A percentile compares a stretch with the other conserved stretches of the same genome.
These are phyloP conservation scores for Sinotaia quadrata DNA, from an alignment of 2,888 invertebrate genomes.

Conservation along the genomic window DNA sequence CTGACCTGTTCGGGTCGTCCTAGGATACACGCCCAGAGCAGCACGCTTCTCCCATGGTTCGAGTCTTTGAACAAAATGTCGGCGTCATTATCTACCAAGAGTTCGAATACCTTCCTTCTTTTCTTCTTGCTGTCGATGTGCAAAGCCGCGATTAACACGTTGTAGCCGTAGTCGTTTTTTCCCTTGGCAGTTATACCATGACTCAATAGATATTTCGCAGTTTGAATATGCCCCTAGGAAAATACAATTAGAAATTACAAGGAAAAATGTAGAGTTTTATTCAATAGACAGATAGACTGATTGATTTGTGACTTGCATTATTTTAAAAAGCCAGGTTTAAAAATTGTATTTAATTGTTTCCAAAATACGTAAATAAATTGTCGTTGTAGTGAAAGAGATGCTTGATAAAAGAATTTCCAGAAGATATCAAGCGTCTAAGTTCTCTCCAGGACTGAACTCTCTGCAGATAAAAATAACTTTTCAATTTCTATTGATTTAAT, in stretches of 20 bases:
- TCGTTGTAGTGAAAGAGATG: too few species aligned
- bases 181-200: slow-evolving; percentile 51
- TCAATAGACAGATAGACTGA: too few species aligned
- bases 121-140: slow-evolving; percentile 54
- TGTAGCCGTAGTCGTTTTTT: slow-evolving; percentile 59
- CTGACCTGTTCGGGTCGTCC: slow-evolving; percentile 49
- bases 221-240: slow-evolving; percentile 46
- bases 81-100: slow-evolving; percentile 55
- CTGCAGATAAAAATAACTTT: too few species aligned
- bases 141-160: slow-evolving; percentile 58
- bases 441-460: too few species aligned
- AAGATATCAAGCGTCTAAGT: too few species aligned
- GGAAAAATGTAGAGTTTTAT: neutral
- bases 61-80: slow-evolving; percentile 50
- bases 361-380: too few species aligned
- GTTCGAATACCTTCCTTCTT: slow-evolving; percentile 56
- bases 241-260: too few species aligned
- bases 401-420: too few species aligned
- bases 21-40: slow-evolving; percentile 60
- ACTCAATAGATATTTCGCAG: slow-evolving; percentile 53
- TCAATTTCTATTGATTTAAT: too few species aligned
- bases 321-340: too few species aligned
- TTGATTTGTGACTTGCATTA: neutral
- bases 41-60: slow-evolving; percentile 47
- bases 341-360: too few species aligned